phyloP scores from a whole-genome alignment of 2,113 vertebrate species.

The Atrichornis clamosus region DNA sequence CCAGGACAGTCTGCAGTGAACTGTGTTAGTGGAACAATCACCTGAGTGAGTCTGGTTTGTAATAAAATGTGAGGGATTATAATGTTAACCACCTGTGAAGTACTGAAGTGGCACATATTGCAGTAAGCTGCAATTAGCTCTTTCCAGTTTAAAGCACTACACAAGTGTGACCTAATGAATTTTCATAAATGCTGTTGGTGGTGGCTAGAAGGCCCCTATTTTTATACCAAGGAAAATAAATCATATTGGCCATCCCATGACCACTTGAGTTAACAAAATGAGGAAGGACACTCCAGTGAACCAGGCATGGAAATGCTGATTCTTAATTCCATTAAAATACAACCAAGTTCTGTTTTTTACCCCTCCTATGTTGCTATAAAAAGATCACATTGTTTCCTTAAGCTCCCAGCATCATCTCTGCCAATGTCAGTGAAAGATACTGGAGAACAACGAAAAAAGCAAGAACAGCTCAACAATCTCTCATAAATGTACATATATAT shows the following conservation, averaged over 20 bases:
- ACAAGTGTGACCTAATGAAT: background rate
- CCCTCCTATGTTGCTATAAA: background rate
- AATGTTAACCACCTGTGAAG: background rate
- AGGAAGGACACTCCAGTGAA: constrained; percentile 39
- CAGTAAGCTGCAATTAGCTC: background rate
- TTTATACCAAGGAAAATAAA: constrained; percentile 35
- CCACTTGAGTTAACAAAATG: constrained; percentile 18
- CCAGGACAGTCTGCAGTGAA: background rate
- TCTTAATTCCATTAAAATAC: constrained; percentile 23
- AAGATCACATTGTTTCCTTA: constrained; percentile 1
- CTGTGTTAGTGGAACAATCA: background rate
- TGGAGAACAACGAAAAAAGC: background rate
- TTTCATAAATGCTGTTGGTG: background rate
- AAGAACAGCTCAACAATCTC: background rate
- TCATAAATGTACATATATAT: rapidly evolving
- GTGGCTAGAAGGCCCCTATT: constrained; percentile 27
- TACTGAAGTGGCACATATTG: background rate
- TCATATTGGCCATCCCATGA: background rate
- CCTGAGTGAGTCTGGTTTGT: background rate
- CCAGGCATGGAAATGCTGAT: constrained; percentile 50
- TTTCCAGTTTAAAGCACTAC: background rate
- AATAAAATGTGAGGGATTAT: background rate
- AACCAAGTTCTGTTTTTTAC: background rate
- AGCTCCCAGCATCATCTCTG: background rate
- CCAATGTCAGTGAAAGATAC: background rate